A percentile compares a stretch with the other conserved stretches of the same genome.
phyloP scores from a whole-genome alignment of 2,888 invertebrate genomes.

The Dryomyza anilis region DNA sequence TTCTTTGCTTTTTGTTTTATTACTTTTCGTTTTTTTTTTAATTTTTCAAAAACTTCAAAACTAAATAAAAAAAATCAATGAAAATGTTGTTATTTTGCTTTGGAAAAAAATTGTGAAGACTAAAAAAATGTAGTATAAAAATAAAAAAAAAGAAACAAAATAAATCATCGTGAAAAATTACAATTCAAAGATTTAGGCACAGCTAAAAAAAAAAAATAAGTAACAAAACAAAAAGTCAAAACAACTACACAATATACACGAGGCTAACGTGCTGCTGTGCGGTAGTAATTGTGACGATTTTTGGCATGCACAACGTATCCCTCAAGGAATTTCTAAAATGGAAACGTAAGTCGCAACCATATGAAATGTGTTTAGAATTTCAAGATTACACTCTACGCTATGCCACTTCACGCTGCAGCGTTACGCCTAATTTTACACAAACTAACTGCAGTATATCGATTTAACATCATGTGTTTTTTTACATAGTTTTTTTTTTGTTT shows the following conservation, averaged over 20 bases:
- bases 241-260: background rate
- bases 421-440: background rate
- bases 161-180: too few relatives aligned
- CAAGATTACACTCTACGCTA: too few relatives aligned
- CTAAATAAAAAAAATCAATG: too few relatives aligned
- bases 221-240: background rate
- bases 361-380: too few relatives aligned
- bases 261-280: background rate
- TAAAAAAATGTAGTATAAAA: too few relatives aligned
- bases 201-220: background rate
- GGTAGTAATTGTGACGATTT: background rate
- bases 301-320: constrained; percentile 23
- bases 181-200: background rate
- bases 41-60: too few relatives aligned
- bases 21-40: too few relatives aligned
- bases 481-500: background rate
- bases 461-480: background rate
- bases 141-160: too few relatives aligned
- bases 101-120: too few relatives aligned
- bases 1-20: too few relatives aligned
- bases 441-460: background rate
- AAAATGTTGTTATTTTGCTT: too few relatives aligned
- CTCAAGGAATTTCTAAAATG: constrained; percentile 39
- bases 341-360: constrained; percentile 39
- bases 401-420: too few relatives aligned